A percentile compares a stretch with the other conserved stretches of the same genome.
These are phyloP conservation scores for Carapus acus DNA, from an alignment of 2,797 vertebrate species.

Conservation along the genomic window DNA sequence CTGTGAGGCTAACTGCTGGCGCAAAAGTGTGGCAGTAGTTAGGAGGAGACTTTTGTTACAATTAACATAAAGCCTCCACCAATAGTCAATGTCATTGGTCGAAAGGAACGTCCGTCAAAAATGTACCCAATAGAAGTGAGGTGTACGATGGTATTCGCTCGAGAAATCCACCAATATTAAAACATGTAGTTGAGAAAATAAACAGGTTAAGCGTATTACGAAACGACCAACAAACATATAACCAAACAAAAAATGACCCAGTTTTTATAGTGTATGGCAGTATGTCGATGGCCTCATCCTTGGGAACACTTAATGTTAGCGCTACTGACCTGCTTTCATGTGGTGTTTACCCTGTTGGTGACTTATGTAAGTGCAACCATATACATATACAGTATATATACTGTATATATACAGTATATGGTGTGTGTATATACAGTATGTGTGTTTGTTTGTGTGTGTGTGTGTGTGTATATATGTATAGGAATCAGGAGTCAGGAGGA, in stretches of 20 bases:
- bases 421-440: too few relatives aligned
- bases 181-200: neutral
- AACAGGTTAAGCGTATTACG: neutral
- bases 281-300: slow-evolving; percentile 8
- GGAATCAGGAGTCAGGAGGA: too few relatives aligned
- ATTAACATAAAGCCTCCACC: slow-evolving; percentile 57
- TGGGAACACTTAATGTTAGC: slow-evolving; percentile 36
- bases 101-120: slow-evolving; percentile 1
- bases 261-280: neutral
- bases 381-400: too few relatives aligned
- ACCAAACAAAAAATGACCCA: neutral
- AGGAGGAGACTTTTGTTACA: slow-evolving; percentile 52
- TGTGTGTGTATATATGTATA: too few relatives aligned
- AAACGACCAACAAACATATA: neutral
- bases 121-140: slow-evolving; percentile 54
- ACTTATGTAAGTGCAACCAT: slow-evolving; percentile 38
- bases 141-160: fast-evolving
- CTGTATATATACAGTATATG: too few relatives aligned
- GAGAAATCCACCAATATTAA: neutral
- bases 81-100: slow-evolving; percentile 58
- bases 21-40: slow-evolving; percentile 33
- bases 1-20: slow-evolving; percentile 31
- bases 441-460: too few relatives aligned
- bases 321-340: slow-evolving; percentile 53
- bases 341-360: slow-evolving; percentile 32